Evolutionary conservation across 2,113 vertebrate species (phyloP).

Genomic region (Pseudorectes ferrugineus): DNA sequence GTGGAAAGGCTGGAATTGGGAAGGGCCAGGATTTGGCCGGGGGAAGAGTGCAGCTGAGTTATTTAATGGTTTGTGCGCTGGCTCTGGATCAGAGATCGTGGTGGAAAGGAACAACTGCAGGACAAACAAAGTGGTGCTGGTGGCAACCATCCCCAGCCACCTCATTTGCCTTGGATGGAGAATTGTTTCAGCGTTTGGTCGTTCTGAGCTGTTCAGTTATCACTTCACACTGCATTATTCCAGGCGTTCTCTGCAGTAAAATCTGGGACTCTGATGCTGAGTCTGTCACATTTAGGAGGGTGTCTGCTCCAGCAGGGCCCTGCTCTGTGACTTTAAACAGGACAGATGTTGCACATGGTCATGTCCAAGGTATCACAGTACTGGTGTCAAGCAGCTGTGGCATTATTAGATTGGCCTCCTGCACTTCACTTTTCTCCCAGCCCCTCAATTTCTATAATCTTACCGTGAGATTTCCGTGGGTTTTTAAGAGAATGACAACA

Average conservation of each 20-base stretch:
- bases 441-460: neutral
- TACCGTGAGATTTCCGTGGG: neutral
- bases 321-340: neutral
- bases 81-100: neutral
- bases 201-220: neutral
- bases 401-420: neutral
- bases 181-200: neutral
- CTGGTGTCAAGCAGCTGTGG: neutral
- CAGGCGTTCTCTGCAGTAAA: neutral
- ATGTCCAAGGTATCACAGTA: neutral
- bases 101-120: neutral
- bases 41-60: neutral
- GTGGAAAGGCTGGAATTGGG: neutral
- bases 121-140: neutral
- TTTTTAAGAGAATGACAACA: neutral
- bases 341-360: neutral
- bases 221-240: neutral
- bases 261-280: neutral
- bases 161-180: neutral
- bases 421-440: neutral
- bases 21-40: neutral
- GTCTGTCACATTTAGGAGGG: neutral
- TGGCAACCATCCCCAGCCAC: neutral
- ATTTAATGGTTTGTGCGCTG: neutral
- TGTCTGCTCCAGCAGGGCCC: neutral